A percentile compares a stretch with the other conserved stretches of the same genome.
Conservation (phyloP, 35 echinoderm and acorn worm genomes). For the Patiria miniata region DNA sequence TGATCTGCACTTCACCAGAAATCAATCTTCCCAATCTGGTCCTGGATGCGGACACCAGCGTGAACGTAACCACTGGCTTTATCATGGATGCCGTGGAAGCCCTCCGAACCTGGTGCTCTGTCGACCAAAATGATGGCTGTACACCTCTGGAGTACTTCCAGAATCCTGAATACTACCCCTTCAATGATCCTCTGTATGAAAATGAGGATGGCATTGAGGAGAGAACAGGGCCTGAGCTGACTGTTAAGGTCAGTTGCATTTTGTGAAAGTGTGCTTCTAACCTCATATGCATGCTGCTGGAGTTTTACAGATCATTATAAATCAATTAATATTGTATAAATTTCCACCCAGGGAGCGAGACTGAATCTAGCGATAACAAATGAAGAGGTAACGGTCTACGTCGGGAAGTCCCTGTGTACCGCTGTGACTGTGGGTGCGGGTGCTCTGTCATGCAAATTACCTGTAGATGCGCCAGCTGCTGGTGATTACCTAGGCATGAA, state of each 20-base stretch:
- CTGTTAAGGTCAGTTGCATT: background rate
- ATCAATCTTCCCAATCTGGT: background rate
- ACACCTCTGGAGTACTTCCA: constrained; percentile 7
- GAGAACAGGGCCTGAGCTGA: background rate
- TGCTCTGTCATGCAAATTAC: background rate
- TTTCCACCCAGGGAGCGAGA: too few species aligned
- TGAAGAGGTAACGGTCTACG: background rate
- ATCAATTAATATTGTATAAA: too few species aligned
- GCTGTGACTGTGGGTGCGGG: background rate
- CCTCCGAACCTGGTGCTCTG: background rate
- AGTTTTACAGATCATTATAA: too few species aligned
- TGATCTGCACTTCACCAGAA: background rate
- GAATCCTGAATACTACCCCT: background rate
- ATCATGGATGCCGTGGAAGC: background rate
- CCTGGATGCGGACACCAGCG: background rate
- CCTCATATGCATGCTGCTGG: too few species aligned
- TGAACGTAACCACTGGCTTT: background rate
- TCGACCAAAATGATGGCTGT: background rate
- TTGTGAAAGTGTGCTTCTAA: too few species aligned
- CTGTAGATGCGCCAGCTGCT: background rate
- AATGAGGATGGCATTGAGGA: background rate
- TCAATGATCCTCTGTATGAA: background rate
- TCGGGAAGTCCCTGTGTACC: background rate
- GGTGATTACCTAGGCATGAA: background rate
- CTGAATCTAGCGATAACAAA: background rate